Conservation (phyloP, 1,140 invertebrate genomes). For the Drosophila parvula region DNA sequence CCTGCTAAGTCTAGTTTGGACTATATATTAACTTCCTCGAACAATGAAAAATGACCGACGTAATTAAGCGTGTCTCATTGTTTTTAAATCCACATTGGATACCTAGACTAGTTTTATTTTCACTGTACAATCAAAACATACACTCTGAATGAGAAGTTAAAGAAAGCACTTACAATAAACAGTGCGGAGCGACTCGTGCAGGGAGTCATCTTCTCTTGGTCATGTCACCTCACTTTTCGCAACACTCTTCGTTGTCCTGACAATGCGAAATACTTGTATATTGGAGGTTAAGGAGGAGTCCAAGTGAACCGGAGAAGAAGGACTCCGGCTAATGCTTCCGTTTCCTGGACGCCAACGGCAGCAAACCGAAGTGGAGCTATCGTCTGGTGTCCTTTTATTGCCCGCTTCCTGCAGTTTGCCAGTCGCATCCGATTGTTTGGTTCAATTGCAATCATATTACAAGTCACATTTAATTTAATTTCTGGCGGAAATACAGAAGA, state of each 20-base stretch:
- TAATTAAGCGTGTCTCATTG: not conserved
- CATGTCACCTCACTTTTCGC: not conserved
- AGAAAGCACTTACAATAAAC: slow-evolving; percentile 67
- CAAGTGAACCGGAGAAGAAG: not conserved
- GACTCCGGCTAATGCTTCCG: slow-evolving; percentile 62
- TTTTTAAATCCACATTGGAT: not conserved
- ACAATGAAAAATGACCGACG: too few relatives aligned
- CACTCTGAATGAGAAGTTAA: slow-evolving; percentile 56
- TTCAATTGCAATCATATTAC: slow-evolving; percentile 77
- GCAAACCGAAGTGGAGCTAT: slow-evolving; percentile 14
- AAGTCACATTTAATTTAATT: slow-evolving; percentile 80
- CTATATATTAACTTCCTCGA: not conserved
- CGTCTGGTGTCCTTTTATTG: slow-evolving; percentile 63
- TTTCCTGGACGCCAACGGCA: slow-evolving; percentile 34
- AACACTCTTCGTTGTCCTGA: not conserved
- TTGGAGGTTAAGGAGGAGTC: slow-evolving; percentile 18
- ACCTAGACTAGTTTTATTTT: not conserved
- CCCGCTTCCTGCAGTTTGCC: slow-evolving; percentile 69
- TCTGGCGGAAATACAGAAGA: slow-evolving; percentile 73
- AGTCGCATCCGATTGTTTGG: slow-evolving; percentile 61
- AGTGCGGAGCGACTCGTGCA: slow-evolving; percentile 34
- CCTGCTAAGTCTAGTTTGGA: not conserved
- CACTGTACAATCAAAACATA: slow-evolving; percentile 18
- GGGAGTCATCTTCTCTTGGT: slow-evolving; percentile 48
- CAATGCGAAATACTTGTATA: slow-evolving; percentile 15